phyloP scores from a whole-genome alignment of 2,113 vertebrate species.

The Cheirogaleus medius region DNA sequence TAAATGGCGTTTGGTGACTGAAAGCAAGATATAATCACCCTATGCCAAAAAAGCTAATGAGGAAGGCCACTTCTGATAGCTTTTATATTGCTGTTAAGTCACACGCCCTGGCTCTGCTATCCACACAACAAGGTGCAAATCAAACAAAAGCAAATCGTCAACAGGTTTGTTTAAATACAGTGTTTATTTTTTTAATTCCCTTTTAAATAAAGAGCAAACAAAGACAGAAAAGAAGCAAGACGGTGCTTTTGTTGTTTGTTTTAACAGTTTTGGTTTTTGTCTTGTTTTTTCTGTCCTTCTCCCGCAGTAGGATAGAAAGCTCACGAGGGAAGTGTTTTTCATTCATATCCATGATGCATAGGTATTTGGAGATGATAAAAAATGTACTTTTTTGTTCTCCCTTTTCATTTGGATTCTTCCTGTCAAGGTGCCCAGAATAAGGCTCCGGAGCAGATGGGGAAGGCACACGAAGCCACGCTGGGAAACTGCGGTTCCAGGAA shows the following conservation, averaged over 20 bases:
- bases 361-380: constrained; percentile 78
- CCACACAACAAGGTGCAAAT: constrained; percentile 80
- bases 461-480: constrained; percentile 62
- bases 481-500: neutral
- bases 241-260: neutral
- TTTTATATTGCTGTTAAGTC: constrained; percentile 78
- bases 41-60: constrained; percentile 80
- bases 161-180: constrained; percentile 78
- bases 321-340: constrained; percentile 76
- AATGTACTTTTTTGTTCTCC: constrained; percentile 74
- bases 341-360: constrained; percentile 73
- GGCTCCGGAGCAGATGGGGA: constrained; percentile 80
- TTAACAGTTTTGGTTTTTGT: neutral
- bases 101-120: constrained; percentile 75
- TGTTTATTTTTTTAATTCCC: neutral
- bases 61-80: constrained; percentile 74
- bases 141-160: constrained; percentile 79
- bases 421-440: constrained; percentile 81
- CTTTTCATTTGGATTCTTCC: constrained; percentile 81
- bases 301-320: constrained; percentile 57
- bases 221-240: constrained; percentile 36
- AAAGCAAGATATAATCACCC: constrained; percentile 79
- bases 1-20: constrained; percentile 79
- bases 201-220: constrained; percentile 50
- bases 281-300: constrained; percentile 45